phyloP scores from a whole-genome alignment of 1,140 invertebrate genomes.

The Pararge aegeria region DNA sequence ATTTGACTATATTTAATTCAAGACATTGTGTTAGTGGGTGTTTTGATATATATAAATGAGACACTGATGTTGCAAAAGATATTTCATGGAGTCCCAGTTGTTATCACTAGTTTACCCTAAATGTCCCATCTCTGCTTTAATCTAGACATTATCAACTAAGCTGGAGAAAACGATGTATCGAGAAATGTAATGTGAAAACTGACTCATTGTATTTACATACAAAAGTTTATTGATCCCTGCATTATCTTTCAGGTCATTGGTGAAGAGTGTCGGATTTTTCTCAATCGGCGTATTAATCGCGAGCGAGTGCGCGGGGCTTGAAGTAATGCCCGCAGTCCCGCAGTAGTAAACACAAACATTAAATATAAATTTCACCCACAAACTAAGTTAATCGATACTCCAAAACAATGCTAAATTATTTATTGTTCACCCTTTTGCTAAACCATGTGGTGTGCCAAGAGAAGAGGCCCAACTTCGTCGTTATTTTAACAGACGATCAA shows the following conservation, averaged over 20 bases:
- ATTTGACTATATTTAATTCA: too few species aligned
- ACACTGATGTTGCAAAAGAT: too few species aligned
- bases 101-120: too few species aligned
- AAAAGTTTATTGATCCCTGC: constrained; percentile 23
- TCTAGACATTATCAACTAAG: too few species aligned
- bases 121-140: too few species aligned
- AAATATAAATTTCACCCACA: constrained; percentile 14
- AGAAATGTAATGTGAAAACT: too few species aligned
- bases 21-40: too few species aligned
- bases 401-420: constrained; percentile 58
- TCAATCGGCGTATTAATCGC: constrained; percentile 84
- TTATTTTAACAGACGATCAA: constrained; percentile 93
- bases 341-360: constrained; percentile 39
- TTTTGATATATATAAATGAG: too few species aligned
- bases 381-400: constrained; percentile 13
- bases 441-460: constrained; percentile 38
- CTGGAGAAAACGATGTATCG: too few species aligned
- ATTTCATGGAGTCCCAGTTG: too few species aligned
- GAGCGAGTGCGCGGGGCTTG: constrained; percentile 83
- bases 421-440: constrained; percentile 47
- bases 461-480: constrained; percentile 85
- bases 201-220: background rate
- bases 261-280: constrained; percentile 86
- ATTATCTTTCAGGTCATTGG: constrained; percentile 82
- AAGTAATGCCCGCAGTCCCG: constrained; percentile 81